These are phyloP conservation scores for Pyrocephalus nanus DNA, from an alignment of 2,797 vertebrate species.

Conservation along the genomic window DNA sequence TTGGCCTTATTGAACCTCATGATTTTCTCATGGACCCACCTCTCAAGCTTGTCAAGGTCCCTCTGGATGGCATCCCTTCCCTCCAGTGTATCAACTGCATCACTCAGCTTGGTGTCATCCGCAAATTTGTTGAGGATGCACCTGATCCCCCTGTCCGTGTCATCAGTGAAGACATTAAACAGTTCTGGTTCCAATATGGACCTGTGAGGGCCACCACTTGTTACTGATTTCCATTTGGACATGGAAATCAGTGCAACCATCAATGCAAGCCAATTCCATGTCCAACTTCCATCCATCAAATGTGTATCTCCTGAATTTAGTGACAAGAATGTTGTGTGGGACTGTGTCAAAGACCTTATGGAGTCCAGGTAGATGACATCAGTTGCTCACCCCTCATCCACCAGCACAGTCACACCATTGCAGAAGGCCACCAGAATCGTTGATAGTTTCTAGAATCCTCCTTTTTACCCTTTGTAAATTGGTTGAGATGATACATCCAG, in stretches of 20 bases:
- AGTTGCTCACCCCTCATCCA: not conserved
- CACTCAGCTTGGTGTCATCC: not conserved
- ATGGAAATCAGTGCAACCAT: not conserved
- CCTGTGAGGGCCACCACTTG: not conserved
- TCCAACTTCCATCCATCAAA: not conserved
- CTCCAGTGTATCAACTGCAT: not conserved
- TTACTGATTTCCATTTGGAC: not conserved
- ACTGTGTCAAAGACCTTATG: not conserved
- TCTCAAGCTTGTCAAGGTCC: not conserved
- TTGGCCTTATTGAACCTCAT: not conserved
- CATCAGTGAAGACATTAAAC: not conserved
- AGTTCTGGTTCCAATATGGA: accelerated
- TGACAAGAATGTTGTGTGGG: not conserved
- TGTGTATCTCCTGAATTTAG: accelerated
- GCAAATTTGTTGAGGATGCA: not conserved
- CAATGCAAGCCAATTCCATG: not conserved
- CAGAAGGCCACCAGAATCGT: not conserved
- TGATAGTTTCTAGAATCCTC: not conserved
- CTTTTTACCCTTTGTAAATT: not conserved
- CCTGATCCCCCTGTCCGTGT: not conserved
- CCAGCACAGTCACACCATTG: not conserved
- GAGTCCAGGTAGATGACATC: not conserved
- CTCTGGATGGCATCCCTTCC: not conserved
- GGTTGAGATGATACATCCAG: not conserved
- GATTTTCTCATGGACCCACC: not conserved